phyloP scores from a whole-genome alignment of 92 coral and sea anemone species.

The Zoanthus solanderi region DNA sequence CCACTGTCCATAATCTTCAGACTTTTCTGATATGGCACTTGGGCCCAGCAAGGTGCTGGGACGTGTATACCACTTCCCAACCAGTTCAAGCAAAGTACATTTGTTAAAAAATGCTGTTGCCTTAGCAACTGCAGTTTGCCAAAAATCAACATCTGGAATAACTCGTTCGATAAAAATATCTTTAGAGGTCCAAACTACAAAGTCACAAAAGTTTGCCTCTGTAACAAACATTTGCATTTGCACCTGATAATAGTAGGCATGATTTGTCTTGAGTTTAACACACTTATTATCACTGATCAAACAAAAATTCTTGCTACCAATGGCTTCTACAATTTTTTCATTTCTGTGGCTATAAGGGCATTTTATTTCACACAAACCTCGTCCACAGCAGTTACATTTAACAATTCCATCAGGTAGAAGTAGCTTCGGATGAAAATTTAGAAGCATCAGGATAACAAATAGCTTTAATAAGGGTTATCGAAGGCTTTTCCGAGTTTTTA shows the following conservation, averaged over 20 bases:
- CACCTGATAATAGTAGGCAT: constrained; percentile 34
- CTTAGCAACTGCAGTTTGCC: background rate
- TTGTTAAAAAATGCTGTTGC: constrained; percentile 3
- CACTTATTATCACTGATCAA: background rate
- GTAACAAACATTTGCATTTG: constrained; percentile 23
- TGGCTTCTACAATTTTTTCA: background rate
- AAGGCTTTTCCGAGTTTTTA: background rate
- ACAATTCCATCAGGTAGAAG: no score
- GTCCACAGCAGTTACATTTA: no score
- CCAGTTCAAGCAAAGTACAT: constrained; percentile 15
- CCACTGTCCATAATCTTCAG: constrained; percentile 8
- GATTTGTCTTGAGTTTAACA: constrained; percentile 20
- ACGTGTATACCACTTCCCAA: constrained; percentile 21
- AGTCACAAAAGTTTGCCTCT: constrained; percentile 11
- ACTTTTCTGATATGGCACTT: constrained; percentile 1
- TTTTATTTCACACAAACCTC: no score
- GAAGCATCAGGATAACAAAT: no score
- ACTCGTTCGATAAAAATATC: constrained; percentile 12
- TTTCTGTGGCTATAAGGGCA: no score
- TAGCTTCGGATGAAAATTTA: no score
- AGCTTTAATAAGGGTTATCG: background rate
- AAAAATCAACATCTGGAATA: constrained; percentile 3
- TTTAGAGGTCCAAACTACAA: constrained; percentile 14
- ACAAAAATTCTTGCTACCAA: constrained; percentile 30
- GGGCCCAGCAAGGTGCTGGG: background rate